These are phyloP conservation scores for Polymixis lichenea DNA, from an alignment of 2,888 invertebrate genomes.

Conservation along the genomic window DNA sequence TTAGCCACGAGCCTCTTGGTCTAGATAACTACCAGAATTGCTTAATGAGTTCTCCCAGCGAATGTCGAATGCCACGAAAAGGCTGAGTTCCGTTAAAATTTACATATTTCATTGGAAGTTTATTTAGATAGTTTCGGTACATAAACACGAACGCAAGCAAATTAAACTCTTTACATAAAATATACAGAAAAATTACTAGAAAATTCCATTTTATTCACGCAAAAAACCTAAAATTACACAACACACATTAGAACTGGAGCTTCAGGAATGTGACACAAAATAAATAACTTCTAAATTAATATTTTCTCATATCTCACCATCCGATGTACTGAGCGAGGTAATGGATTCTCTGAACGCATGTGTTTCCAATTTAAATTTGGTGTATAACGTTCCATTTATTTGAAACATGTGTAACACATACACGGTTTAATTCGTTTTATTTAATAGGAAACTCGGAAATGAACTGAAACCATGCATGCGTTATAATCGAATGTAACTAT, in stretches of 20 bases:
- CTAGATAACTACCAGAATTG: not conserved
- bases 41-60: not conserved
- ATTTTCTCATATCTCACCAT: constrained; percentile 40
- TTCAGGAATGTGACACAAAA: constrained; percentile 43
- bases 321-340: constrained; percentile 47
- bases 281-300: constrained; percentile 59
- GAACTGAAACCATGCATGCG: constrained; percentile 12
- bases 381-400: constrained; percentile 54
- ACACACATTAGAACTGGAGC: constrained; percentile 13
- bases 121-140: not conserved
- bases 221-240: constrained; percentile 9
- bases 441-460: constrained; percentile 22
- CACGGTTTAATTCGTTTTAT: constrained; percentile 47
- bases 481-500: constrained; percentile 8
- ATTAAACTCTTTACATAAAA: not conserved
- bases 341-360: constrained; percentile 53
- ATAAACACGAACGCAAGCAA: not conserved
- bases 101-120: constrained; percentile 2
- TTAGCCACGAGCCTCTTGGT: not conserved
- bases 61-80: not conserved
- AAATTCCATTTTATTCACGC: not conserved
- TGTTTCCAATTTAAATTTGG: constrained; percentile 61
- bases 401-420: constrained; percentile 39
- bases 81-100: not conserved
- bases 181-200: not conserved